Conservation (phyloP, 2,888 invertebrate genomes). For the Acrobasis repandana region DNA sequence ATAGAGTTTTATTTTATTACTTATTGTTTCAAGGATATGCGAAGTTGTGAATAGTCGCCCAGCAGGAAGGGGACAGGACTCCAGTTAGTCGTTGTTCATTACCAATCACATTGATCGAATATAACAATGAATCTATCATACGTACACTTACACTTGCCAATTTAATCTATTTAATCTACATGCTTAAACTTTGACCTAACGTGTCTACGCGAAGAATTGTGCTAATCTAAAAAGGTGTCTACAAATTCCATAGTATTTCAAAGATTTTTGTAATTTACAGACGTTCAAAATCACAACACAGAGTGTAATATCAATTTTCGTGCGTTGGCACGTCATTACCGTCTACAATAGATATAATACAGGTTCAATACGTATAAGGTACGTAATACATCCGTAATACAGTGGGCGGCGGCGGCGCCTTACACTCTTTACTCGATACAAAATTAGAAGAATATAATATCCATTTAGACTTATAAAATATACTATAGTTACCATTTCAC, state of each 20-base stretch:
- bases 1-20: conserved; percentile 78
- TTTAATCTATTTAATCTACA: conserved; percentile 76
- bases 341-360: conserved; percentile 62
- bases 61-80: conserved; percentile 57
- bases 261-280: conserved; percentile 80
- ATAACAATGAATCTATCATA: conserved; percentile 77
- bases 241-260: conserved; percentile 72
- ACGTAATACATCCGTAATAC: conserved; percentile 42
- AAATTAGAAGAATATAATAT: conserved; percentile 83
- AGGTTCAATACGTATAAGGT: conserved; percentile 64
- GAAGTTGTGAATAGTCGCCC: conserved; percentile 77
- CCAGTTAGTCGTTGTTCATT: conserved; percentile 76
- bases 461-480: conserved; percentile 79
- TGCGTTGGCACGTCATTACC: conserved; percentile 74
- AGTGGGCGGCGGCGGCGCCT: conserved; percentile 38
- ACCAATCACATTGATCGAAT: conserved; percentile 76
- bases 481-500: conserved; percentile 66
- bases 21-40: conserved; percentile 84
- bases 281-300: conserved; percentile 84
- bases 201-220: conserved; percentile 82
- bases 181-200: conserved; percentile 75
- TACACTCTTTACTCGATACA: conserved; percentile 69
- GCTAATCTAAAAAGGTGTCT: conserved; percentile 81
- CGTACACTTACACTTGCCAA: conserved; percentile 68
- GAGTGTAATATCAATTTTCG: conserved; percentile 83